Base-by-base conservation (phyloP, 2,113 vertebrate genomes). In the Amia ocellicauda region DNA sequence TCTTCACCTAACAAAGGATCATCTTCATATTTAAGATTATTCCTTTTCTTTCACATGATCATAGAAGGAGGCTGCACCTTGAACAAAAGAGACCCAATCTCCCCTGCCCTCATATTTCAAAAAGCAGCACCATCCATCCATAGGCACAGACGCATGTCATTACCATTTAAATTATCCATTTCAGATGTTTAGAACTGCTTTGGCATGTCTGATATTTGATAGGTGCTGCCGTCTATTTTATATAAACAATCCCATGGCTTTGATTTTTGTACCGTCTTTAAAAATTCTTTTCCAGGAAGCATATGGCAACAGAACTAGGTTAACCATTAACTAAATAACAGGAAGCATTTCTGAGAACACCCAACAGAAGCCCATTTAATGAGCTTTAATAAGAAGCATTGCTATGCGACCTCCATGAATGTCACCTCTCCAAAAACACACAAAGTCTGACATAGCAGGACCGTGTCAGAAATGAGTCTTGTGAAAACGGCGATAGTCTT, bases 241-340 rank as follows among this genome's bases (percentile, higher is more conserved):
- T 20, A 24, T 19, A 53, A 74, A 55, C 64, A 72, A 80, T 73
- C 76, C 23, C 50, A 63, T 58, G 64, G 17, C 10, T 57, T 69
- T 79, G 74, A 83, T 73, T 77, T n/a, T 88, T 86, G 77, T 78
- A 84, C 83, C 79, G 82, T 85, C 79, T 85, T 86, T 80, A 74
- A 83, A 86, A 89, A 88, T 87, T 36, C 83, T 49, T 63, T 92
- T 91, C 87, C 87, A 91, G 88, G 88, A 93, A 90, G 83, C 91
- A 93, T 91, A 91, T 91, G 91, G 91, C 82, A 86, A 81, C 83
- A 83, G 89, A 95, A 94, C 79, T 93, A 93, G 91, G 92, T 94
- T 92, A 96, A 89, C 89, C 88, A 92, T 92, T 91, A 93, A 91
- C 91, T 86, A 91, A 89, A 88, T 85, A 91, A 90, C 86, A 89